Conservation (phyloP, 2,888 invertebrate species). For the Tachina fera region DNA sequence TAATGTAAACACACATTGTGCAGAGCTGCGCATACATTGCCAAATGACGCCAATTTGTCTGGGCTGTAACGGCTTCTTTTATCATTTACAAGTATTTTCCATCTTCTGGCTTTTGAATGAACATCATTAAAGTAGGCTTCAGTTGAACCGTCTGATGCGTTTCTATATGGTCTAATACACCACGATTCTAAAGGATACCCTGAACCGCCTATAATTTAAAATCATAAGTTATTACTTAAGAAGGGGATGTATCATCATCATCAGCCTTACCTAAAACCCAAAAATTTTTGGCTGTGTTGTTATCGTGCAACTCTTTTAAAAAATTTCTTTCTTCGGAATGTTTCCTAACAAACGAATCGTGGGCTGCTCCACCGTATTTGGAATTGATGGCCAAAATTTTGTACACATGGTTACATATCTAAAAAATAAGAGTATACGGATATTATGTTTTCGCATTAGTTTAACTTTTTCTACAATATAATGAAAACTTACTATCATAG, state of each 20-base stretch:
- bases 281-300: neutral
- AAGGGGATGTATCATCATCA: neutral
- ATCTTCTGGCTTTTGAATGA: neutral
- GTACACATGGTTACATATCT: slow-evolving; percentile 1
- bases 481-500: too few relatives aligned
- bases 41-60: slow-evolving; percentile 31
- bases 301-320: neutral
- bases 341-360: slow-evolving; percentile 5
- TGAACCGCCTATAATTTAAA: neutral
- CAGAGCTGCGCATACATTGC: slow-evolving; percentile 12
- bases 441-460: too few relatives aligned
- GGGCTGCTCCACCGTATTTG: neutral
- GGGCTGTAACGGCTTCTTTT: slow-evolving; percentile 51
- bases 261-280: neutral
- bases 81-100: slow-evolving; percentile 46
- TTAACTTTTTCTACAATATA: too few relatives aligned
- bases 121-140: slow-evolving; percentile 3
- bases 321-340: neutral
- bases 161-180: slow-evolving; percentile 4
- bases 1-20: slow-evolving; percentile 16
- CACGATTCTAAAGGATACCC: slow-evolving; percentile 35
- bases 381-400: neutral
- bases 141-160: neutral
- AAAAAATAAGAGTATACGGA: neutral
- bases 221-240: too few relatives aligned